phyloP scores from a whole-genome alignment of 2,888 invertebrate species.

The Galerucella calmariensis region DNA sequence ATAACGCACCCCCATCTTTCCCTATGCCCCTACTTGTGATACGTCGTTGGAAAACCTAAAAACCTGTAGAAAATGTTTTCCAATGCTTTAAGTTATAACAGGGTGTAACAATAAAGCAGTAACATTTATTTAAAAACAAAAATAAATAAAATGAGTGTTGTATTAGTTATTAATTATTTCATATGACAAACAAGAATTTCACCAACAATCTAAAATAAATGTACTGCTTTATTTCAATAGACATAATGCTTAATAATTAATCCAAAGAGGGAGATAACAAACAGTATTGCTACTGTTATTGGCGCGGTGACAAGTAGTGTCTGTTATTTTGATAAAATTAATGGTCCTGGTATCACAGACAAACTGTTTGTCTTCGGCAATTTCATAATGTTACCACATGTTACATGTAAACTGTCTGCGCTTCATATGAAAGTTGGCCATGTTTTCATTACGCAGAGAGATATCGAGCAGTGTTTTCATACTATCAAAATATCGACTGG shows the following conservation, averaged over 20 bases:
- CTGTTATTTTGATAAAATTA: constrained; percentile 40
- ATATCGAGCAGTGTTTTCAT: constrained; percentile 40
- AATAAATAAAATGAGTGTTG: too few species aligned
- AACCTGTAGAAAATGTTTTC: too few species aligned
- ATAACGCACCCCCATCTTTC: too few species aligned
- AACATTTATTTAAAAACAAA: too few species aligned
- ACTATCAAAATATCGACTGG: neutral
- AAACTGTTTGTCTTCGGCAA: constrained; percentile 48
- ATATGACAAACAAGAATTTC: neutral
- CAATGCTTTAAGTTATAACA: too few species aligned
- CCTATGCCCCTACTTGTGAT: too few species aligned
- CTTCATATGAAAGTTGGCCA: constrained; percentile 51
- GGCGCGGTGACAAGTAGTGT: constrained; percentile 15
- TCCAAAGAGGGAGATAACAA: neutral
- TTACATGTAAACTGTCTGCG: constrained; percentile 49
- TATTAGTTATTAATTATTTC: neutral
- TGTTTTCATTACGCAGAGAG: constrained; percentile 50
- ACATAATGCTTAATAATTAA: constrained; percentile 12
- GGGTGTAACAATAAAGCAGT: too few species aligned
- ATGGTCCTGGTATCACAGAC: constrained; percentile 46
- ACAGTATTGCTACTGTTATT: neutral
- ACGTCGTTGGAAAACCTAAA: too few species aligned
- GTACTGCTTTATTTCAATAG: constrained; percentile 6
- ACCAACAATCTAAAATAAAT: neutral
- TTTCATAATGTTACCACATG: constrained; percentile 48